Base-by-base conservation (phyloP, 2,888 invertebrate species). In the Aphelenchoides bicaudatus region DNA sequence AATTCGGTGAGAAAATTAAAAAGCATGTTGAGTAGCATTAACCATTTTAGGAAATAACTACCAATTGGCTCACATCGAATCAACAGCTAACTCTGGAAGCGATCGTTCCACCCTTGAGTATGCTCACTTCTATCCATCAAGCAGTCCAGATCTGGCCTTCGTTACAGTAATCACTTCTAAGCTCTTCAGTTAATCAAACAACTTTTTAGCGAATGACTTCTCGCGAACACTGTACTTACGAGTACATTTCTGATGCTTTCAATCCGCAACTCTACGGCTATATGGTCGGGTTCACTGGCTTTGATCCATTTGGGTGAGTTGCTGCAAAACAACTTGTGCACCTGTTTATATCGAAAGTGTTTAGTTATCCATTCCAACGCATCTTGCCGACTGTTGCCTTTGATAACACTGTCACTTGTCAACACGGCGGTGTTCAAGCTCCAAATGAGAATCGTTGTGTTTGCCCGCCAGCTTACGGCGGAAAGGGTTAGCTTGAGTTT, bases 351-450 rank as follows among this genome's bases (percentile, higher is more conserved):
- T n/a, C n/a, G n/a, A n/a, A n/a, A 23, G 52, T 61, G 43, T 46
- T 43, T 21, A 71, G 72, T 5, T 70, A 63, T 39, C 61, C 64
- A 10, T 72, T 63, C 55, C 72, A 72, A 53, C 38, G 72, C 19
- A 60, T 72, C n/a, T 34, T 63, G 1, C 69, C 71, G 4, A 66
- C 66, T 4, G 56, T 60, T 21, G 68, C 68, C 39, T 51, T 39
- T 19, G 48, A 38, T 21, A n/a, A 34, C 10, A 21, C 23, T 13
- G 25, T 58, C 28, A 67, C 58, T 2, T 72, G 72, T 47, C 66
- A 70, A 6, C 72, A 72, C 37, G 72, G 72, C 19, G 72, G 66
- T 10, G 62, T 65, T 1, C 66, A 34, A 46, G 46, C 58, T 47
- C 53, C 59, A 4, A 39, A 28, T 13, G 16, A 43, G 19, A 65